Evolutionary conservation across 23 tunicate genomes (phyloP).

Genomic region (Clavelina lepadiformis): DNA sequence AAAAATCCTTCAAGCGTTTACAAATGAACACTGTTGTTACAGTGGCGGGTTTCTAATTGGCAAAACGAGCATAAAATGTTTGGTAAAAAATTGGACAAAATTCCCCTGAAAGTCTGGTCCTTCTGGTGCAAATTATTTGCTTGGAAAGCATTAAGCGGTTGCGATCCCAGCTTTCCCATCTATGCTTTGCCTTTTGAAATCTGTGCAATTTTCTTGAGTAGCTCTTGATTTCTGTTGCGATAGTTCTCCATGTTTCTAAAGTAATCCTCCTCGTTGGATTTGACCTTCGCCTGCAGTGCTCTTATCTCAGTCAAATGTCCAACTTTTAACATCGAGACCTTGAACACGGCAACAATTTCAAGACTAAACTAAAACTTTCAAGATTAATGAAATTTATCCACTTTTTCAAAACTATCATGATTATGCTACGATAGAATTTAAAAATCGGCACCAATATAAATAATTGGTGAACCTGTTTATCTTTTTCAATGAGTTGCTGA

Average conservation of each 20-base stretch:
- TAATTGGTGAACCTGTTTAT: conserved; percentile 36
- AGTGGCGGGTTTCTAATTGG: too few relatives aligned
- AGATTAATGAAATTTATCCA: neutral
- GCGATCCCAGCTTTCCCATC: too few relatives aligned
- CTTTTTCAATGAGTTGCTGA: conserved; percentile 55
- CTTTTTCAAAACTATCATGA: neutral
- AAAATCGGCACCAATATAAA: neutral
- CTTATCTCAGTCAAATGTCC: conserved; percentile 34
- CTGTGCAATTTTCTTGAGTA: conserved; percentile 60
- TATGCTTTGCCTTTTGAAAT: conserved; percentile 56
- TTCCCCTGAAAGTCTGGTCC: too few relatives aligned
- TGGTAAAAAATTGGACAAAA: too few relatives aligned
- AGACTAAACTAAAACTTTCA: neutral
- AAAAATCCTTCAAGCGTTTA: too few relatives aligned
- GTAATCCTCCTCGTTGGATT: conserved; percentile 34
- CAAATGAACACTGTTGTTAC: too few relatives aligned
- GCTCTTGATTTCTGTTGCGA: conserved; percentile 42
- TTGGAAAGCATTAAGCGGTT: too few relatives aligned
- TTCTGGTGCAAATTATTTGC: too few relatives aligned
- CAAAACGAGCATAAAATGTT: too few relatives aligned
- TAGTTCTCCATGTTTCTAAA: conserved; percentile 22
- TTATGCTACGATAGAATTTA: neutral
- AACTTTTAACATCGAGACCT: conserved; percentile 61
- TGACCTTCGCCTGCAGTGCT: conserved; percentile 31
- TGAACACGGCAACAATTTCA: neutral